A percentile compares a stretch with the other conserved stretches of the same genome.
Conservation (phyloP, 2,888 invertebrate species). For the Podotricha telesiphe region DNA sequence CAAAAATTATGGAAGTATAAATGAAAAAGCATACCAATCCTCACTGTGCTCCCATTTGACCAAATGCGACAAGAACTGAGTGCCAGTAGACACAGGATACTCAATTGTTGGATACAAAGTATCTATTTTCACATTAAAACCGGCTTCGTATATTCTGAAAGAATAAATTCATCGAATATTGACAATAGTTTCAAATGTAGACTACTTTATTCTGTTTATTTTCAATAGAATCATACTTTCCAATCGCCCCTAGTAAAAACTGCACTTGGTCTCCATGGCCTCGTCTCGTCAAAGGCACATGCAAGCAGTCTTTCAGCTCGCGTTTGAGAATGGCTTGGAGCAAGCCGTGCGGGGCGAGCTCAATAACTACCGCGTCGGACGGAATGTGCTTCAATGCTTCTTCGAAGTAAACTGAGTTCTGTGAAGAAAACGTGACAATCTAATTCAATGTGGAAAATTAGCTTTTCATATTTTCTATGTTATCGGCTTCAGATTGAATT, state of each 20-base stretch:
- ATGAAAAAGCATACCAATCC: conserved; percentile 82
- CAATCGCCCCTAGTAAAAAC: conserved; percentile 83
- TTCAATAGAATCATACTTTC: conserved; percentile 54
- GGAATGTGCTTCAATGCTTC: conserved; percentile 90
- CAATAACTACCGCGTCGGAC: conserved; percentile 89
- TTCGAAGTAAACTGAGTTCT: conserved; percentile 87
- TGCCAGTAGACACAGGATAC: conserved; percentile 92
- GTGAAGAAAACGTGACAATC: conserved; percentile 11
- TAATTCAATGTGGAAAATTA: neutral
- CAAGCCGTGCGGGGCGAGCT: conserved; percentile 93
- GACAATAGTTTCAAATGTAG: neutral
- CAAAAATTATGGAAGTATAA: no score
- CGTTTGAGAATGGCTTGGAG: conserved; percentile 92
- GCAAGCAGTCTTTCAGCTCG: conserved; percentile 85
- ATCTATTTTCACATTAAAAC: conserved; percentile 86
- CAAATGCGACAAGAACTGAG: conserved; percentile 90
- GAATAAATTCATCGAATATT: conserved; percentile 2
- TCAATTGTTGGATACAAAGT: conserved; percentile 88
- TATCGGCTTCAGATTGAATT: no score
- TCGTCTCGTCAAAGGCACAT: conserved; percentile 89
- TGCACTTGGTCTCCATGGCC: conserved; percentile 84
- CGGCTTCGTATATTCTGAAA: conserved; percentile 88
- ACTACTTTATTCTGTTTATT: neutral
- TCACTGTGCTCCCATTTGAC: conserved; percentile 92
- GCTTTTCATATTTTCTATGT: no score